Conservation (phyloP, 2,113 vertebrate genomes). For the Lepus europaeus region DNA sequence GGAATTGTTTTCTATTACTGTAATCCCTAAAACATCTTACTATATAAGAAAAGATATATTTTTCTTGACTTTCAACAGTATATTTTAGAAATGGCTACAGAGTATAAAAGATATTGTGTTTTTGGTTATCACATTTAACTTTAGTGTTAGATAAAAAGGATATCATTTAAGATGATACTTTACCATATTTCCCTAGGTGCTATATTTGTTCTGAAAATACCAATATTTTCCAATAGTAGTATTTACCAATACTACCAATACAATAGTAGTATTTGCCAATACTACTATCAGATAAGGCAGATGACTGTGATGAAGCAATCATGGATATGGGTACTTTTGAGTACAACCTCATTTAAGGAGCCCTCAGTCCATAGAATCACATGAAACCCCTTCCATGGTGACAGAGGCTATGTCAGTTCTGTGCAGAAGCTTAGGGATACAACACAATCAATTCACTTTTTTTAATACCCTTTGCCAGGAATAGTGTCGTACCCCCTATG, state of each 20-base stretch:
- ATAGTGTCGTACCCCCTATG: not conserved
- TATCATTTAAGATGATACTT: not conserved
- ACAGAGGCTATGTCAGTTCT: not conserved
- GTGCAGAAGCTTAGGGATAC: not conserved
- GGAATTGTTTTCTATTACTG: not conserved
- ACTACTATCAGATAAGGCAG: not conserved
- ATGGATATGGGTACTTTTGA: not conserved
- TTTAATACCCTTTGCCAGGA: not conserved
- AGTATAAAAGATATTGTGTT: not conserved
- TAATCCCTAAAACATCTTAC: accelerated
- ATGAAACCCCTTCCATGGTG: not conserved
- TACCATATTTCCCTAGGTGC: not conserved
- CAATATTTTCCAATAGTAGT: too few relatives aligned
- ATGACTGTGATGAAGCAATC: not conserved
- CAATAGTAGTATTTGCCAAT: too few relatives aligned
- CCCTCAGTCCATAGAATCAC: not conserved
- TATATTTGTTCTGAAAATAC: not conserved
- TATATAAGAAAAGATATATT: not conserved
- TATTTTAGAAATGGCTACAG: not conserved
- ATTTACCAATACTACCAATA: too few relatives aligned
- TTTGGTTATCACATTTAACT: not conserved
- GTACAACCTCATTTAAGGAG: not conserved
- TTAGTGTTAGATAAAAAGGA: not conserved
- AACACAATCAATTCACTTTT: not conserved
- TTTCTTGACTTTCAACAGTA: not conserved